These are phyloP conservation scores for Acleris emargana DNA, from an alignment of 2,888 invertebrate genomes.

Conservation along the genomic window DNA sequence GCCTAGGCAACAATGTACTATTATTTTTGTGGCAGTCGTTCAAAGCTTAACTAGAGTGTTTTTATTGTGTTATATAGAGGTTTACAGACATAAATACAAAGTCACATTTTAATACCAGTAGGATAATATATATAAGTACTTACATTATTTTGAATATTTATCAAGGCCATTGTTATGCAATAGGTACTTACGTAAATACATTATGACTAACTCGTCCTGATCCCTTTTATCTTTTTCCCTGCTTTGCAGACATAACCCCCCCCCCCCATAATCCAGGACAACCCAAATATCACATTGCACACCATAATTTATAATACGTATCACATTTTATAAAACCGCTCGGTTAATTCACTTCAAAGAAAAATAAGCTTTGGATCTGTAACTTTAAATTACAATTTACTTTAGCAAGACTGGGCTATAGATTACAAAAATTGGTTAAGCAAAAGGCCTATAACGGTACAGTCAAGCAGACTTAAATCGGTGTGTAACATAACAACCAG, in stretches of 20 bases:
- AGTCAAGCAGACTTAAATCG: constrained; percentile 34
- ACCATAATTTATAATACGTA: constrained; percentile 32
- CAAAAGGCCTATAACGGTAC: constrained; percentile 33
- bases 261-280: constrained; percentile 15
- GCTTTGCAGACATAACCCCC: neutral
- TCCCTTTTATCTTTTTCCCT: constrained; percentile 5
- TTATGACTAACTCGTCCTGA: neutral
- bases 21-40: too few species aligned
- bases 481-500: constrained; percentile 14
- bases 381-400: constrained; percentile 1
- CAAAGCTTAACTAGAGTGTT: too few species aligned
- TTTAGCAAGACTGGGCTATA: constrained; percentile 4
- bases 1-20: too few species aligned
- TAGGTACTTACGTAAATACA: too few species aligned
- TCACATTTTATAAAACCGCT: constrained; percentile 30
- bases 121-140: too few species aligned
- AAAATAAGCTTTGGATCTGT: neutral
- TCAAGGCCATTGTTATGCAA: too few species aligned
- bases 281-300: constrained; percentile 19
- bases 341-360: neutral
- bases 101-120: too few species aligned
- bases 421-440: constrained; percentile 36
- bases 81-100: too few species aligned
- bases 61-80: too few species aligned
- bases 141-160: too few species aligned